Percentiles rank a stretch among this genome's conserved stretches.
phyloP scores from a whole-genome alignment of 2,113 vertebrate genomes.

The Picathartes gymnocephalus region DNA sequence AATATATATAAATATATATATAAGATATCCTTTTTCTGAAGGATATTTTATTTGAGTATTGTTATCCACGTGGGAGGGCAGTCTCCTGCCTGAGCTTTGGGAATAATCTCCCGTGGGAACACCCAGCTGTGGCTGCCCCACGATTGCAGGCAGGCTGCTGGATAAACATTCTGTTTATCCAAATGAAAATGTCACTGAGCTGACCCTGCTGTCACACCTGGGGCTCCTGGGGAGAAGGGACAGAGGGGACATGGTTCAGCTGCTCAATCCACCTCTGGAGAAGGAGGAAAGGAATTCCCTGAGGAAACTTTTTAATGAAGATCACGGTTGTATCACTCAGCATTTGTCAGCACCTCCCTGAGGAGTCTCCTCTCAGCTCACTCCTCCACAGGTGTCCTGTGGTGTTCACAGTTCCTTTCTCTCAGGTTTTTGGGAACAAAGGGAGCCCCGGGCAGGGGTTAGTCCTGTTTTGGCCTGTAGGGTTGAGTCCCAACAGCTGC shows the following conservation, averaged over 20 bases:
- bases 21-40: not conserved
- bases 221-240: not conserved
- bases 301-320: not conserved
- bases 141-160: not conserved
- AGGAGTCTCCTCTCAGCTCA: not conserved
- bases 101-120: not conserved
- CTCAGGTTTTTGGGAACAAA: not conserved
- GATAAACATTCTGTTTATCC: not conserved
- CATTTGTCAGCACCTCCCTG: not conserved
- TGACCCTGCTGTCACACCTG: not conserved
- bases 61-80: not conserved
- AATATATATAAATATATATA: too few species aligned
- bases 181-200: not conserved
- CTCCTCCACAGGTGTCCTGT: not conserved
- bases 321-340: fast-evolving
- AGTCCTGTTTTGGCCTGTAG: not conserved
- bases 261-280: not conserved
- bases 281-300: not conserved
- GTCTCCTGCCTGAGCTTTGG: not conserved
- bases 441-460: not conserved
- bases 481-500: not conserved
- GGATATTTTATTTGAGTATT: not conserved
- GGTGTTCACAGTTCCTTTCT: not conserved
- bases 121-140: not conserved
- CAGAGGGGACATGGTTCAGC: not conserved